phyloP scores from a whole-genome alignment of 2,113 vertebrate genomes.

The Prinia subflava region DNA sequence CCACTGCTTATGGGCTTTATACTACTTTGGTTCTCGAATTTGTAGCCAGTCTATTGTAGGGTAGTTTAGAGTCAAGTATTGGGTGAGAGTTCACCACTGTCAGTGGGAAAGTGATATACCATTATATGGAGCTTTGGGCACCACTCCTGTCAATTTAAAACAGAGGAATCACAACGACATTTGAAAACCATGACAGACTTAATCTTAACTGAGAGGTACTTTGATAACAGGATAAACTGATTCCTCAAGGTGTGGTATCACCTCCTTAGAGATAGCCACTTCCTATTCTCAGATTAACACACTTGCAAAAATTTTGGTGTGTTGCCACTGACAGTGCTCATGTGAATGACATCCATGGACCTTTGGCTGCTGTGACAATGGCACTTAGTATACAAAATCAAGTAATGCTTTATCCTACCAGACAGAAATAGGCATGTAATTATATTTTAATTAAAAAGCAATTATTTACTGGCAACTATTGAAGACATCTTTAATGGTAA shows the following conservation, averaged over 20 bases:
- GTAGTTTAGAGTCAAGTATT: neutral
- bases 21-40: fast-evolving
- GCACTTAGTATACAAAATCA: constrained; percentile 37
- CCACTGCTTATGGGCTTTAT: neutral
- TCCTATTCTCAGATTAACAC: neutral
- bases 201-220: neutral
- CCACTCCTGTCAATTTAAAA: neutral
- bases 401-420: constrained; percentile 61
- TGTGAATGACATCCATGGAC: neutral
- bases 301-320: constrained; percentile 31
- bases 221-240: constrained; percentile 12
- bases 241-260: neutral
- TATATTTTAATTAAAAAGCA: constrained; percentile 77
- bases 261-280: neutral
- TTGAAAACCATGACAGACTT: neutral
- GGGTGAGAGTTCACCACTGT: neutral
- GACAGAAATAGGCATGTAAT: constrained; percentile 66
- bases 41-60: neutral
- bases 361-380: constrained; percentile 30
- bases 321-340: neutral
- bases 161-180: neutral
- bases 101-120: neutral
- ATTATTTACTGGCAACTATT: constrained; percentile 72
- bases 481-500: constrained; percentile 69
- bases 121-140: neutral